phyloP scores from a whole-genome alignment of 2,888 invertebrate genomes.

The Heteromyza rotundicornis region DNA sequence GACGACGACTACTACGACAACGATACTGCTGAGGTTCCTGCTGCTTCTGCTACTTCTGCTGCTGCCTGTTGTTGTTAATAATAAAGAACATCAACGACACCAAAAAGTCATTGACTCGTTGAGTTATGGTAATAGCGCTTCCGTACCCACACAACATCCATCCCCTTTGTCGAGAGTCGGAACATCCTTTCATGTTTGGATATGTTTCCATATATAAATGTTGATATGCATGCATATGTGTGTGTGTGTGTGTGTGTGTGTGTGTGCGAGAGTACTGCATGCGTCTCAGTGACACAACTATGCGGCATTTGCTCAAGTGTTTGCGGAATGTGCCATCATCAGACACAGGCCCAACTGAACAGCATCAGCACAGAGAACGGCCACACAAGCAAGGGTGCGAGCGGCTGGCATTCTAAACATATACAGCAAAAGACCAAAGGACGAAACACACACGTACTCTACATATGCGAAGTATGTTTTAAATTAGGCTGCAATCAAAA shows the following conservation, averaged over 20 bases:
- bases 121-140: slow-evolving; percentile 49
- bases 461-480: slow-evolving; percentile 19
- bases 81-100: slow-evolving; percentile 55
- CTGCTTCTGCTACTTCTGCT: background rate
- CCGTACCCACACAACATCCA: background rate
- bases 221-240: background rate
- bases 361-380: background rate
- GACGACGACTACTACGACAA: too few relatives aligned
- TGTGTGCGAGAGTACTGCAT: background rate
- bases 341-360: background rate
- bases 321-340: slow-evolving; percentile 32
- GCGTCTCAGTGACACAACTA: background rate
- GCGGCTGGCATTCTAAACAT: too few relatives aligned
- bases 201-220: too few relatives aligned
- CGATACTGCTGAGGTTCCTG: background rate
- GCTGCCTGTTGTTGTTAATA: slow-evolving; percentile 47
- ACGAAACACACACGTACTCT: too few relatives aligned
- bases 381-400: background rate
- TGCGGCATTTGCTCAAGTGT: slow-evolving; percentile 33
- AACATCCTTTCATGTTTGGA: slow-evolving; percentile 19
- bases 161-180: slow-evolving; percentile 17
- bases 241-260: slow-evolving; percentile 3
- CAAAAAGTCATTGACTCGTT: slow-evolving; percentile 60
- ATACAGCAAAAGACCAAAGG: too few relatives aligned
- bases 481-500: slow-evolving; percentile 54